phyloP scores from a whole-genome alignment of 2,888 invertebrate species.

The Seira sanloemensis region DNA sequence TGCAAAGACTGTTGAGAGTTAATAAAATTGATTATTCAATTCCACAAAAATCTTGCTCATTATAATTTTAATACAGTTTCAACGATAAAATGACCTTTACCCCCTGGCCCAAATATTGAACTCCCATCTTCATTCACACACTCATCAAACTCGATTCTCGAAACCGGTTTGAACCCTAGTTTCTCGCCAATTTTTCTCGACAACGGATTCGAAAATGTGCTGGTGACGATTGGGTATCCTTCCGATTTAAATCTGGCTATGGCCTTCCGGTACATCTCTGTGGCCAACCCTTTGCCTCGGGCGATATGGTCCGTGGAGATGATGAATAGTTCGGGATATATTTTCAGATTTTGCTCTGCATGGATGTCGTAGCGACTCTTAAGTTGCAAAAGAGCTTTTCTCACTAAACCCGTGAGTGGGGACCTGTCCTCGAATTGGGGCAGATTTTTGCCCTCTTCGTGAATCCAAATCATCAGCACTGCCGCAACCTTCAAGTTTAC shows the following conservation, averaged over 20 bases:
- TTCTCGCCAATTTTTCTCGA: constrained; percentile 37
- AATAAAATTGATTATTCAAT: constrained; percentile 26
- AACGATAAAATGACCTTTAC: constrained; percentile 7
- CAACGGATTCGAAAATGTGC: constrained; percentile 52
- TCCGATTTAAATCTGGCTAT: constrained; percentile 5
- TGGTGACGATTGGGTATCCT: constrained; percentile 36
- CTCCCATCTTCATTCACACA: constrained; percentile 38
- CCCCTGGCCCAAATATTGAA: background rate
- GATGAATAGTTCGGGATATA: constrained; percentile 22
- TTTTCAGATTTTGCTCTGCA: background rate
- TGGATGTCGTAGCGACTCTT: background rate
- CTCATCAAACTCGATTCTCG: constrained; percentile 42
- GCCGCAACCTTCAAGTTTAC: constrained; percentile 8
- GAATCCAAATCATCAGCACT: constrained; percentile 21
- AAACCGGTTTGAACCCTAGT: constrained; percentile 52
- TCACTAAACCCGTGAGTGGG: background rate
- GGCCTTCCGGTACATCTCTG: constrained; percentile 28
- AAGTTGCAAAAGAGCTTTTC: background rate
- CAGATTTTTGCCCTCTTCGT: background rate
- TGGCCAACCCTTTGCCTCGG: constrained; percentile 35
- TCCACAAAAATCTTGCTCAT: background rate
- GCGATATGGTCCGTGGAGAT: constrained; percentile 10
- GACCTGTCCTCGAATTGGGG: background rate
- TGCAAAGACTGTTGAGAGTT: constrained; percentile 51
- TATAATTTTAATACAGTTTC: constrained; percentile 26